Evolutionary conservation across 2,797 vertebrate species (phyloP).

Genomic region (Spheniscus humboldti): DNA sequence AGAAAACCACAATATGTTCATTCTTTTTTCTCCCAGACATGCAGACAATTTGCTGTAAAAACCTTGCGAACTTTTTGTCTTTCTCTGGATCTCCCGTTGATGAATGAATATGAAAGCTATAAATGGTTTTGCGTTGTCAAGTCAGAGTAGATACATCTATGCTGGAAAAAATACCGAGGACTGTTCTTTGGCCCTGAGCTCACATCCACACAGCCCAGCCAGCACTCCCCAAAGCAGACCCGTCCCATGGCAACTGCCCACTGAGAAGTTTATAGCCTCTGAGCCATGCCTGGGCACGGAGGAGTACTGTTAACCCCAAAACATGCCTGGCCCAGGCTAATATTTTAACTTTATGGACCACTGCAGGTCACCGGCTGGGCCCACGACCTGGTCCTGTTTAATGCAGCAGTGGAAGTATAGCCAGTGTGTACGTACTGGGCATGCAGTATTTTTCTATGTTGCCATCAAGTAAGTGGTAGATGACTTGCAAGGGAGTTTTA

Average conservation of each 20-base stretch:
- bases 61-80: fast-evolving
- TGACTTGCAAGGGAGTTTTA: not conserved
- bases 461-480: not conserved
- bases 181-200: not conserved
- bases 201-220: not conserved
- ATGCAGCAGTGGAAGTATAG: not conserved
- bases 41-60: not conserved
- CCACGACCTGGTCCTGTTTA: fast-evolving
- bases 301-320: not conserved
- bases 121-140: not conserved
- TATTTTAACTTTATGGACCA: not conserved
- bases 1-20: not conserved
- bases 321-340: not conserved
- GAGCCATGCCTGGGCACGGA: not conserved
- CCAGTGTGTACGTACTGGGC: not conserved
- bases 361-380: not conserved
- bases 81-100: not conserved
- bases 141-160: not conserved
- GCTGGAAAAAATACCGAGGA: not conserved
- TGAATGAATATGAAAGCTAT: not conserved
- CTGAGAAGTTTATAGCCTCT: not conserved
- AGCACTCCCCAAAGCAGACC: not conserved
- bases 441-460: not conserved
- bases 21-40: not conserved
- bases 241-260: not conserved